Evolutionary conservation across 2,797 vertebrate genomes (phyloP), one percentile per base, ranked within the genome.

Genomic region (Lutjanus campechanus): DNA sequence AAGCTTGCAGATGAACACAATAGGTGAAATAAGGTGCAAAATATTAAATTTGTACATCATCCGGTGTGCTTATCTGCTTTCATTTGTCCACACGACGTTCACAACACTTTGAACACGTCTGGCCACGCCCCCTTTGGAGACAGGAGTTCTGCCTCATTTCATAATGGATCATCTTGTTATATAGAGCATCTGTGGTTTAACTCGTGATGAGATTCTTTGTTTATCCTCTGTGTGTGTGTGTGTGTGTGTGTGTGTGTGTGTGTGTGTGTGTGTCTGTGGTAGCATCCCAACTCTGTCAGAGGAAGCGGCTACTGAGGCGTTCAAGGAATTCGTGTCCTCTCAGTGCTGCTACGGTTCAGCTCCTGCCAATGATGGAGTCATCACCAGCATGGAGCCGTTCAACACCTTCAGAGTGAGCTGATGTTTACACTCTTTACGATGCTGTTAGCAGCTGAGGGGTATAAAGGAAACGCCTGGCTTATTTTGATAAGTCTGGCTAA

Each of bases 211-310:
- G 4, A 13, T 29, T 25, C 5, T 25, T 7, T 62, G 43, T 62
- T 0, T 76, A 53, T 73, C 5, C 29, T 36, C 29, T 36, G 17
- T 70, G 20, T 81, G n/a, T 69, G 4, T 73, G 9, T 61, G 43
- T 59, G 0, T 74, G 59, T 70, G 17, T 69, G 36, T 79, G 22
- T 72, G 5, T 69, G 4, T 81, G n/a, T 69, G 4, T 73, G 9
- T 61, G 43, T 59, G 0, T 74, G 59, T 70, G 17, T 69, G 36
- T 79, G 22, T 72, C 4, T 69, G 4, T 53, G 69, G 19, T 12
- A 96, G 96, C 50, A 93, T 95, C 69, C 94, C 94, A 0, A 80
- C 86, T 15, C 79, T 95, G 22, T 77, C 93, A 0, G 96, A 96
- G 87, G 91, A 95, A 0, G 79, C 41, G 8, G 95, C 95, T 1